phyloP scores from a whole-genome alignment of 1,140 invertebrate species.

The Berghia stephanieae region DNA sequence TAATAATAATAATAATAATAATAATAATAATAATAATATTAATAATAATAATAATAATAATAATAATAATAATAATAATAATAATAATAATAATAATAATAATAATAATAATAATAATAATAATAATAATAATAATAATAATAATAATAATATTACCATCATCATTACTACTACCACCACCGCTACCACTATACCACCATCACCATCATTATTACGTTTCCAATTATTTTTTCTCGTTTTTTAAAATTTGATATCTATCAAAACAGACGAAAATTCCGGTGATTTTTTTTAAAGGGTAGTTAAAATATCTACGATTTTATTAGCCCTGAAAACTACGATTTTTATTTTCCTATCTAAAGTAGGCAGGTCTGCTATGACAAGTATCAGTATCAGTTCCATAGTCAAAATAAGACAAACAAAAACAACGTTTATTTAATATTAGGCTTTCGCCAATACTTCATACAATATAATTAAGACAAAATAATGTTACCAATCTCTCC shows the following conservation, averaged over 20 bases:
- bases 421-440: no score
- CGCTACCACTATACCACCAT: not conserved
- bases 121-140: not conserved
- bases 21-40: not conserved
- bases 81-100: not conserved
- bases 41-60: not conserved
- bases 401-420: no score
- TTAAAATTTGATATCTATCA: no score
- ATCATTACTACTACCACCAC: not conserved
- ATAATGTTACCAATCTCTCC: no score
- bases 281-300: not conserved
- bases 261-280: no score
- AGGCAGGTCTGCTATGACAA: no score
- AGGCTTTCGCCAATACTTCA: no score
- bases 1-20: not conserved
- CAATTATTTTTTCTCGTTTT: not conserved
- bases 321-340: not conserved
- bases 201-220: not conserved
- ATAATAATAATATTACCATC: not conserved
- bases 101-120: not conserved
- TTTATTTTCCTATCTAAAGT: no score
- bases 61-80: not conserved
- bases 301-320: not conserved
- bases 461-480: no score
- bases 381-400: no score